Evolutionary conservation across 2,888 invertebrate genomes (phyloP).

Genomic region (Scaptomyza cyrtandrae): DNA sequence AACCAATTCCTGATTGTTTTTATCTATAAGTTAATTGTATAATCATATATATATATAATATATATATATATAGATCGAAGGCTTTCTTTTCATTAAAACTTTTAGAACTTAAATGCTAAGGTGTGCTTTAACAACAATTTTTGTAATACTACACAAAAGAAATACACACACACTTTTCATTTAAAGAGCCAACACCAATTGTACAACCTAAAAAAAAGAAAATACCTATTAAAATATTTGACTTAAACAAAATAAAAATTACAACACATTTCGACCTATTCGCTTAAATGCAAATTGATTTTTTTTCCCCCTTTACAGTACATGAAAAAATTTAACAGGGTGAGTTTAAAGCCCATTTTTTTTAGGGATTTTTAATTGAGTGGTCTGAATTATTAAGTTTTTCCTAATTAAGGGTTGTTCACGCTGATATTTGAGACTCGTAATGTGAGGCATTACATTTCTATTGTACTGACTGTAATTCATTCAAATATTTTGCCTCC

Average conservation of each 20-base stretch:
- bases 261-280: slow-evolving; percentile 46
- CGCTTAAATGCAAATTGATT: slow-evolving; percentile 7
- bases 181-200: slow-evolving; percentile 32
- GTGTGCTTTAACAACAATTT: slow-evolving; percentile 59
- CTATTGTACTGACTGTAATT: neutral
- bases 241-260: slow-evolving; percentile 54
- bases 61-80: slow-evolving; percentile 36
- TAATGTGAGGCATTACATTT: neutral
- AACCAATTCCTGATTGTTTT: slow-evolving; percentile 37
- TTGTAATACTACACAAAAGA: slow-evolving; percentile 18
- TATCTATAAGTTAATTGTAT: slow-evolving; percentile 17
- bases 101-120: slow-evolving; percentile 50
- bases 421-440: slow-evolving; percentile 9
- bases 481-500: neutral
- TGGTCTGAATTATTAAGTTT: slow-evolving; percentile 11
- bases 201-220: slow-evolving; percentile 40
- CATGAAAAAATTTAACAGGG: slow-evolving; percentile 2
- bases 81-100: slow-evolving; percentile 43
- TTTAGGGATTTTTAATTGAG: slow-evolving; percentile 45
- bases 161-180: slow-evolving; percentile 6
- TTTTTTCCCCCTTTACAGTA: neutral
- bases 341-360: slow-evolving; percentile 18
- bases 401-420: slow-evolving; percentile 32
- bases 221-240: slow-evolving; percentile 24
- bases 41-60: no score